phyloP scores from a whole-genome alignment of 2,113 vertebrate species.

The Ciconia boyciana region DNA sequence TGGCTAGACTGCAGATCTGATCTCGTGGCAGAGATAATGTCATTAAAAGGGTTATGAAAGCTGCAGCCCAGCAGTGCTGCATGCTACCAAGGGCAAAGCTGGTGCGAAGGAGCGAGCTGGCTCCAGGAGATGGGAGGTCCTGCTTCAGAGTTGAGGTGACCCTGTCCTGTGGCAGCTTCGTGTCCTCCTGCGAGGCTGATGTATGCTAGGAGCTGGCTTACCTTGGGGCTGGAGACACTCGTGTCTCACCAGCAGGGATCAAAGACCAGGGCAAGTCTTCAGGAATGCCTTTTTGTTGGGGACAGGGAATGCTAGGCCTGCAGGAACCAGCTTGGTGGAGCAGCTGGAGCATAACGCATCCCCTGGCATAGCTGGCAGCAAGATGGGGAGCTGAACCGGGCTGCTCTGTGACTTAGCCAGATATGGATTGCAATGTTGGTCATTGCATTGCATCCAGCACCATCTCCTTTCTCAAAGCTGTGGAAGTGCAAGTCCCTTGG shows the following conservation, averaged over 20 bases:
- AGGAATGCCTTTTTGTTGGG: neutral
- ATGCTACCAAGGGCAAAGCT: neutral
- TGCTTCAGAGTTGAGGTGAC: neutral
- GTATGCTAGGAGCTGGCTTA: neutral
- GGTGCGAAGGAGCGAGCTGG: fast-evolving
- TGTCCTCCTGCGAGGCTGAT: neutral
- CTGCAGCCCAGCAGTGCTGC: neutral
- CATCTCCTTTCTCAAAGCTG: neutral
- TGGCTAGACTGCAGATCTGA: neutral
- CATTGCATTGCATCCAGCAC: neutral
- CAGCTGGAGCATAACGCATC: neutral
- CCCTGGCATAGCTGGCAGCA: neutral
- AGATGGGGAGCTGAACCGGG: neutral
- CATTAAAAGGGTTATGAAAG: neutral
- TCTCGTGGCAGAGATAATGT: neutral
- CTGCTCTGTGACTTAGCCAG: neutral
- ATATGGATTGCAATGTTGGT: neutral
- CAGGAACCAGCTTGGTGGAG: neutral
- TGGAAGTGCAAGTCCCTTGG: neutral
- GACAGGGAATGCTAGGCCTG: neutral
- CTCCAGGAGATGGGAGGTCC: neutral
- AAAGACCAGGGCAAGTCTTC: neutral
- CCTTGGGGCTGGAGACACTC: neutral
- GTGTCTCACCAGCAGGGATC: neutral
- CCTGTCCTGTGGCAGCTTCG: neutral